phyloP scores from a whole-genome alignment of 2,797 vertebrate species.

The Falco rusticolus region DNA sequence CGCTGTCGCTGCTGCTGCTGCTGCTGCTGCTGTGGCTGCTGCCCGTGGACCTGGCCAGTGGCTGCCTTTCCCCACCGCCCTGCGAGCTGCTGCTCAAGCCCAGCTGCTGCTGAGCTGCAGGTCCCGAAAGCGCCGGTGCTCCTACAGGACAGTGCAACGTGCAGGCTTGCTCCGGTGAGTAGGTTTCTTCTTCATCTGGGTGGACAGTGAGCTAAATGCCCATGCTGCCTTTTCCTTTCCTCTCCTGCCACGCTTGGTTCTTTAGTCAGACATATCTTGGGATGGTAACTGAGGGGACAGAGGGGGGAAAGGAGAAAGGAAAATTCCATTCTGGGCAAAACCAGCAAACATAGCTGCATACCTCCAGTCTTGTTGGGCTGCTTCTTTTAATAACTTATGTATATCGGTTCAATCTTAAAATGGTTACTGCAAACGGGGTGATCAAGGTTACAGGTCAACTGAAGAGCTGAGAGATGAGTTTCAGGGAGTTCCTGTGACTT shows the following conservation, averaged over 20 bases:
- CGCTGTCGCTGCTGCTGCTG: constrained; percentile 5
- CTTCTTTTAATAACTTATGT: neutral
- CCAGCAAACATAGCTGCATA: neutral
- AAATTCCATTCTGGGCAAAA: neutral
- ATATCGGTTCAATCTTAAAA: neutral
- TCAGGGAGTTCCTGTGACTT: neutral
- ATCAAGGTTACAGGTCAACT: neutral
- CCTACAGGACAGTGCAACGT: constrained; percentile 32
- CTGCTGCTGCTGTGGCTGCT: neutral
- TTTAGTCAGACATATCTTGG: neutral
- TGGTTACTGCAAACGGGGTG: neutral
- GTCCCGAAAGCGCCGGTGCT: constrained; percentile 21
- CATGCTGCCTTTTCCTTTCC: neutral
- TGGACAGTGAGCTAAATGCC: neutral
- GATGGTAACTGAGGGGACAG: neutral
- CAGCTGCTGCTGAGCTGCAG: neutral
- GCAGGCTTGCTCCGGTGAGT: constrained; percentile 67
- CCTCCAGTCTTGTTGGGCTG: neutral
- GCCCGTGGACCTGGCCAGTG: neutral
- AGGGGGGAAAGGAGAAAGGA: neutral
- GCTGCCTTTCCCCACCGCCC: neutral
- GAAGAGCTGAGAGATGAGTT: neutral
- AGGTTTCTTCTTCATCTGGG: neutral
- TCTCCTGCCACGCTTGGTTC: neutral
- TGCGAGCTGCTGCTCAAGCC: neutral